Base-by-base conservation (phyloP, 2,888 invertebrate genomes). In the Latrodectus elegans region DNA sequence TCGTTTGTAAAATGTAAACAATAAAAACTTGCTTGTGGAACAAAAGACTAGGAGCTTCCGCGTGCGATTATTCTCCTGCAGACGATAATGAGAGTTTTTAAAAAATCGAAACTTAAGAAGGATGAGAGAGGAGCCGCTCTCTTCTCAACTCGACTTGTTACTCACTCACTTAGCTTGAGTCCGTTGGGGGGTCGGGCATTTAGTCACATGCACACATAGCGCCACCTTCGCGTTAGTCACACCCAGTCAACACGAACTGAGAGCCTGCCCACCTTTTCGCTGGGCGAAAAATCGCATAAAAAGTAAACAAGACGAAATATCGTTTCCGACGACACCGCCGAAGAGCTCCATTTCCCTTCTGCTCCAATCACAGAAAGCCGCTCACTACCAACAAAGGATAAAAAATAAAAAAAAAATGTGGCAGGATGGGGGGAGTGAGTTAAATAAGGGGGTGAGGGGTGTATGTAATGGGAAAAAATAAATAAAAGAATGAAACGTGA, bases 151-250 rank as follows among this genome's bases (percentile, higher is more conserved):
- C 85, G 80, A 86, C 85, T 86, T 86, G 85, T 86, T 86, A 86
- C 80, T 73, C 85, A 86, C 86, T 87, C 81, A 84, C 79, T 79
- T 85, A 72, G 60, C 68, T 22, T 70, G 67, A 38, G 72, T 70
- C 64, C 67, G 70, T 17, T 53, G 74, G 80, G 85, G 81, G 76
- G 81, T 65, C 71, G 80, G 76, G 81, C 68, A 51, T 80, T 75
- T 65, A 86, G 85, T 86, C 85, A 80, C 85, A 77, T 84, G 84
- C 84, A 84, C 84, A 84, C 84, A 84, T 77, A 86, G 85, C 85
- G 85, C 85, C 85, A 86, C 86, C 86, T 87, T 81, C 86, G 64
- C 55, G 81, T 86, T 80, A 75, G 80, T 86, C 80, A 80, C 85
- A 80, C 80, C 85, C 85, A 86, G 75, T 83, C 80, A 86, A 86